Base-by-base conservation (phyloP, 2,113 vertebrate species). In the Spea bombifrons region DNA sequence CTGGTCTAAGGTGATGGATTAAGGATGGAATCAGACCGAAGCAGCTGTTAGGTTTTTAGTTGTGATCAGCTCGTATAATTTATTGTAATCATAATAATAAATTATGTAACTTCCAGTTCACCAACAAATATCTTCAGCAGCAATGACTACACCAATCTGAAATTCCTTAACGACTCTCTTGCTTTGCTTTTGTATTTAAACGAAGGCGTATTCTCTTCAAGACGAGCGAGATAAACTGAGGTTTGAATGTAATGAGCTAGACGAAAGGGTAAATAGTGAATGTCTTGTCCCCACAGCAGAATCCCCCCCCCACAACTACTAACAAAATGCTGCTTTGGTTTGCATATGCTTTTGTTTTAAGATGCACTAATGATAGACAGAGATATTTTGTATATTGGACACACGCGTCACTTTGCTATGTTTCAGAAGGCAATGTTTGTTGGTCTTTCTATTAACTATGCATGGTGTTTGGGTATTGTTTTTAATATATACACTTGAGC, bases 181-280 rank as follows among this genome's bases (percentile, higher is more conserved):
- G 82, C 76, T 86, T 87, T 82, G 88, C 84, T 91, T 84, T 90
- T 89, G 30, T 88, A 87, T 94, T 89, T 84, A 87, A 90, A 92
- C 89, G 81, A 93, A 94, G 93, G 92, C 90, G 81, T 88, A 86
- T 87, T 91, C 86, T 88, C 85, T 90, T 83, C 92, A 91, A 89
- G 91, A 93, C 83, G 91, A 93, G 83, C 90, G 91, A 84, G 90
- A 92, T 93, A 94, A 92, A 87, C 93, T 93, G 92, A 94, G 90
- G 90, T 93, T 93, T 93, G 92, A 92, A 78, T 93, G 85, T 88
- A 89, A 89, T 94, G 93, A 94, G 89, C 92, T 94, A 91, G 93
- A 94, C 84, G 93, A 94, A 89, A 93, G 93, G 93, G 93, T 94
- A 93, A 94, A 90, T 92, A 81, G 86, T 86, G 81, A 83, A 83